A percentile compares a stretch with the other conserved stretches of the same genome.
phyloP scores from a whole-genome alignment of 2,888 invertebrate genomes.

The Lasioglossum calceatum region DNA sequence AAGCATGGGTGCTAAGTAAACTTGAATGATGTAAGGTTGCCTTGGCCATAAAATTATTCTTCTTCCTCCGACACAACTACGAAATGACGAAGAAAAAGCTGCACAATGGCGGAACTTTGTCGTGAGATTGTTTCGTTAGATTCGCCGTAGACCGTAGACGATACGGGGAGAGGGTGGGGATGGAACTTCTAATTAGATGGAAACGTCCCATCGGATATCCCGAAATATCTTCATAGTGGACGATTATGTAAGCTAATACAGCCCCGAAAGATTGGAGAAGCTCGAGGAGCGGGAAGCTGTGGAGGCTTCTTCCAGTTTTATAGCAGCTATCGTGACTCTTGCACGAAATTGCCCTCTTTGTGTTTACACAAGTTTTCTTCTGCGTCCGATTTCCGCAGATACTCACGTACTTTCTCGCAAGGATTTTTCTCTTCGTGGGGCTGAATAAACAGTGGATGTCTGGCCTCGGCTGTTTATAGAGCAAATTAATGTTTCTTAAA shows the following conservation, averaged over 20 bases:
- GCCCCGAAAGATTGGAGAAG: constrained; percentile 4
- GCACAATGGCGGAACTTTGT: neutral
- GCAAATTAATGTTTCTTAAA: constrained; percentile 46
- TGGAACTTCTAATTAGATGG: constrained; percentile 17
- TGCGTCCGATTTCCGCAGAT: constrained; percentile 43
- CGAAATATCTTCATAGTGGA: constrained; percentile 3
- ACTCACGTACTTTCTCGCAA: constrained; percentile 36
- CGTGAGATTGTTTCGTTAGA: neutral
- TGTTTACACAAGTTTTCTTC: constrained; percentile 33
- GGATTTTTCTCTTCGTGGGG: constrained; percentile 13
- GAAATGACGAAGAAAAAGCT: neutral
- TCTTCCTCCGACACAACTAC: neutral
- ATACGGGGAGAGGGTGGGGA: neutral
- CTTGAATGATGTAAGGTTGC: too few relatives aligned
- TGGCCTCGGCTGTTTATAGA: constrained; percentile 29
- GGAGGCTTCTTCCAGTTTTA: constrained; percentile 25
- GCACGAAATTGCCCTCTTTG: constrained; percentile 30
- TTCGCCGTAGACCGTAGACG: neutral
- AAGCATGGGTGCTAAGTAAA: neutral
- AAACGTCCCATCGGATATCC: neutral
- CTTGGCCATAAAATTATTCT: neutral
- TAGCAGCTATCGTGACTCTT: constrained; percentile 18
- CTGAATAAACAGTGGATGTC: constrained; percentile 38
- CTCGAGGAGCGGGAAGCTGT: neutral
- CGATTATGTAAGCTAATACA: constrained; percentile 15